Base-by-base conservation (phyloP, 1,140 invertebrate genomes). In the Onthophagus taurus region DNA sequence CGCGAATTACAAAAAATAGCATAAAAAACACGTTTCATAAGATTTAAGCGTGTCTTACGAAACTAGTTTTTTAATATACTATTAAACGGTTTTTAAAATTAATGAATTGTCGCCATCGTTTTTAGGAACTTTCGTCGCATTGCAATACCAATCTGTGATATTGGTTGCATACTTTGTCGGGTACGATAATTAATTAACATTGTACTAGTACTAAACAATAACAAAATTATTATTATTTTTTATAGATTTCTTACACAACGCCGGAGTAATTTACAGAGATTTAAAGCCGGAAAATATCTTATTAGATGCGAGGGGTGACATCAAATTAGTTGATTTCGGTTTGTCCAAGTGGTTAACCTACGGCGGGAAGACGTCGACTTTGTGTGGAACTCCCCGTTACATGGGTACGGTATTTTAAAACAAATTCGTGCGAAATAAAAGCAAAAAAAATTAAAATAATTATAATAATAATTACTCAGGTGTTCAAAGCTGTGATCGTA, bases 281-380 rank as follows among this genome's bases (percentile, higher is more conserved):
- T 64, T 93, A 37, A 95, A 94, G 70, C 80, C 89, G 51, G 87
- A 92, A 65, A 94, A 94, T 67, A 80, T 94, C 51, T 65, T 95
- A n/a, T 67, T 94, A 42, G 85, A 92, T 60, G 58, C 68, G 8
- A 69, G 83, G 42, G 81, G 80, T 31, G 85, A 94, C 65, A 73
- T 86, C 16, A 77, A 87, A 55, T 58, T 95, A 11, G 89, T 85
- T 36, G 91, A 95, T 66, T 96, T 95, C 70, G 90, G 91, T n/a
- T 70, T 95, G 23, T 84, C 89, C 43, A 95, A 94, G 74, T 91
- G 89, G 86, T 68, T 94, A 26, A 72, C 76, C 26, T 70, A 77
- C 38, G 82, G 83, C 13, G 68, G 77, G 31, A 74, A 77, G 47
- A 92, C 90, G 1, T 74, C 71, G 30, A 96, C 90, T 3, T 78